Evolutionary conservation across 2,888 invertebrate genomes (phyloP), one percentile per base, ranked within the genome.

Genomic region (Sarcophaga carnaria): DNA sequence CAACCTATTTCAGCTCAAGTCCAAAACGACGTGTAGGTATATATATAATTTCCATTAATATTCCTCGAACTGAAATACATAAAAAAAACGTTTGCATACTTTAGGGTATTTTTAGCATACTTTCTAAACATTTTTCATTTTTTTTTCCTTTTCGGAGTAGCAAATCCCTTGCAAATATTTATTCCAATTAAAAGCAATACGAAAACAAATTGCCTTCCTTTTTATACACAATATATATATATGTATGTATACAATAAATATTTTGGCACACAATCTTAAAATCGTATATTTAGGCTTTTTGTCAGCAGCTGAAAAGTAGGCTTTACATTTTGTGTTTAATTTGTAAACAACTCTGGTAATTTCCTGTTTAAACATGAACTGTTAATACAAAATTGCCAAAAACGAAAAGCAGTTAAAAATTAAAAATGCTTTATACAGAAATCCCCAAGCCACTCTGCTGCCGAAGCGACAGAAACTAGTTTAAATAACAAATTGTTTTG

Each of bases 291-390:
- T 37, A 14, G 14, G 54, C 14, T 54, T 54, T 54, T 54, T 54
- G 54, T 54, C 54, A 54, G 17, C 14, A 54, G 20, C 69, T 69
- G 5, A 11, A 71, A 81, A 54, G 20, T 37, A 69, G 20, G 54
- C 81, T 63, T 54, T 62, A 62, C 27, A 63, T 54, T 11, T 12
- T 54, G 11, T 22, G 54, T 69, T 76, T 76, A 69, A 69, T 54
- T 69, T 69, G 37, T n/a, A 81, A 75, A 69, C n/a, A 62, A 62
- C 54, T 71, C 27, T 47, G 27, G 63, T 59, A 82, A 45, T 59
- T 25, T 63, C 22, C 20, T 63, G 22, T 63, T 69, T 59, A 22
- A 76, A 67, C 37, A 81, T 49, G 25, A 70, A 54, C 62, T 69
- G 67, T 63, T 20, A 54, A 54, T 14, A 22, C 67, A 81, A 76